Evolutionary conservation across 2,113 vertebrate genomes (phyloP), one percentile per base, ranked within the genome.

Genomic region (cattle (Bos taurus)): DNA sequence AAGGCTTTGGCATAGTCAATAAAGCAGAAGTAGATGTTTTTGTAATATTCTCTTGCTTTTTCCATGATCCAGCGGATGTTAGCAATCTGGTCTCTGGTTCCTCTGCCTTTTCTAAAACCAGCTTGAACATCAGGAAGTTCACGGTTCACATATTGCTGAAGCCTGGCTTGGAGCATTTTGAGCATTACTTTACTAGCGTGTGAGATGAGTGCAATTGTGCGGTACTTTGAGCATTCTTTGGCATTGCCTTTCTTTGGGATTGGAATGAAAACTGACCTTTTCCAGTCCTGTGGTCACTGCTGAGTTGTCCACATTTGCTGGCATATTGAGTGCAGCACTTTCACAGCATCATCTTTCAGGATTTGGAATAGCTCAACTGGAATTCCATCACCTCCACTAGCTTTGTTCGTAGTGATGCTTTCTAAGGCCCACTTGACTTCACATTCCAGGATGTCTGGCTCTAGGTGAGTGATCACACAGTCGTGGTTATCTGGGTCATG

Each of bases 121-220:
- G n/a, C 17, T 21, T 21, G 64, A 71, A 71, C 17, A 71, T 71
- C 64, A 12, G n/a, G 9, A 36, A 71, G 64, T 36, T 71, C 64
- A 21, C 0, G 0, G 17, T 36, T 71, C n/a, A 36, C 9, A 0
- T 36, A 71, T 9, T 71, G 1, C 6, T 71, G 64, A 71, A 71
- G 8, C 64, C n/a, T 36, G 17, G 64, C 64, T 36, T 71, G 64
- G n/a, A 71, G 64, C 1, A 71, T 21, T 71, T 71, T 36, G 64
- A 71, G 64, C n/a, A 71, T 36, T 2, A 11, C 64, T 71, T 71
- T 71, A 1, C 30, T 36, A 71, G 19, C 10, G 1, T 71, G 64
- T 36, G 17, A 71, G n/a, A 71, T 71, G 64, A 36, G 64, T 11
- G 9, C n/a, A 71, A 36, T 36, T 21, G n/a, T 71, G 64, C 0